Base-by-base conservation (phyloP, 2,888 invertebrate genomes). In the Melolontha melolontha region DNA sequence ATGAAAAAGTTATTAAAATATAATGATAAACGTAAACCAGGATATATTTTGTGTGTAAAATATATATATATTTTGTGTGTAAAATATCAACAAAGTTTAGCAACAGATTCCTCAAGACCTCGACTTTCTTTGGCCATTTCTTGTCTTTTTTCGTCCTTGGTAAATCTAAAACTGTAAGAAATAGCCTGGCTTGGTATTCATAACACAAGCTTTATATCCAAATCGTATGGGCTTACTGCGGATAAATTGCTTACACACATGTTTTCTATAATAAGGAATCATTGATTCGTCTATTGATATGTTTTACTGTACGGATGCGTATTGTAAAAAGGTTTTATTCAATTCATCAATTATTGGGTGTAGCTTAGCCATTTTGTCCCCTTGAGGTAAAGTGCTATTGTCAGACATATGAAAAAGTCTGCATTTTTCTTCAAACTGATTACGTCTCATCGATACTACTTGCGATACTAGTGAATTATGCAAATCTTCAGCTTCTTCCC, bases 201-300 rank as follows among this genome's bases (percentile, higher is more conserved):
- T 8, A 29, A 8, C 10, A 8, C 52, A 52, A 22, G 29, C 22
- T 27, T 52, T 52, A 27, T 22, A 52, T 4, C 52, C 52, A 52
- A 52, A 52, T n/a, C 52, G 22, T 5, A 52, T 29, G 10, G 27
- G 52, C 52, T 52, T 52, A 11, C 29, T 27, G 2, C 27, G 17
- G 6, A 52, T 52, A 27, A 27, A 52, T 29, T 52, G 22, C 5
- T 27, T 16, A 12, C 52, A 52, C 7, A 6, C 22, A 52, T 52
- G 52, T 6, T 29, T 17, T 8, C 52, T 27, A 52, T 22, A 52
- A 52, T 52, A 52, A 7, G 52, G 29, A 8, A 52, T 29, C 52
- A 52, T 52, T 6, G 22, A 22, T 27, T 52, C 52, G 22, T 52
- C 52, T 16, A 52, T 27, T 11, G 52, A 52, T 6, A 16, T n/a